Percentiles rank a stretch among this genome's conserved stretches.
These are phyloP conservation scores for Aplidium turbinatum DNA, from an alignment of 23 tunicate genomes.

Conservation along the genomic window DNA sequence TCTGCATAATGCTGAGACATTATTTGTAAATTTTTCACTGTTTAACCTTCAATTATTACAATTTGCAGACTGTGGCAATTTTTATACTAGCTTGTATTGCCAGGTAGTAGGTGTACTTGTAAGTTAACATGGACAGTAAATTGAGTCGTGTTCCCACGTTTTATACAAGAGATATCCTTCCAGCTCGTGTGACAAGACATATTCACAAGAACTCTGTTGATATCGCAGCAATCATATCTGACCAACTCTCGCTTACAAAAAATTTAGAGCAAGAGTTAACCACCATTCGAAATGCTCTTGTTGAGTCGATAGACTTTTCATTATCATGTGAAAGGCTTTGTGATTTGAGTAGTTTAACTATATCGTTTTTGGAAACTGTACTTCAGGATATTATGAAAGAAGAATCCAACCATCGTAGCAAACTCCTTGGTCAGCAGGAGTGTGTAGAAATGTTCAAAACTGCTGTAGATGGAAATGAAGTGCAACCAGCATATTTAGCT, in stretches of 20 bases:
- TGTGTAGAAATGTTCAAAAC: conserved; percentile 65
- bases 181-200: conserved; percentile 22
- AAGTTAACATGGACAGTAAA: too few species aligned
- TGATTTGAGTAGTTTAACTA: conserved; percentile 22
- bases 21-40: too few species aligned
- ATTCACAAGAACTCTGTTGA: conserved; percentile 13
- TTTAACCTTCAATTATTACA: too few species aligned
- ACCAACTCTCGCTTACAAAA: conserved; percentile 38
- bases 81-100: too few species aligned
- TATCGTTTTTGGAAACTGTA: conserved; percentile 22
- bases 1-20: too few species aligned
- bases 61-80: too few species aligned
- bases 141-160: too few species aligned
- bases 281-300: not conserved
- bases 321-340: not conserved
- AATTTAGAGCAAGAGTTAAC: conserved; percentile 1
- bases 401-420: conserved; percentile 33
- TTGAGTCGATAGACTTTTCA: not conserved
- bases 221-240: conserved; percentile 23
- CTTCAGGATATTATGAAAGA: conserved; percentile 39
- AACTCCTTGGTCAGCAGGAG: conserved; percentile 67
- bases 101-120: too few species aligned
- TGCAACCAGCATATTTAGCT: conserved; percentile 28
- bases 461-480: conserved; percentile 31
- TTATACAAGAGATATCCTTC: conserved; percentile 51